Conservation (phyloP, 2,888 invertebrate species). For the Melieria omissa region DNA sequence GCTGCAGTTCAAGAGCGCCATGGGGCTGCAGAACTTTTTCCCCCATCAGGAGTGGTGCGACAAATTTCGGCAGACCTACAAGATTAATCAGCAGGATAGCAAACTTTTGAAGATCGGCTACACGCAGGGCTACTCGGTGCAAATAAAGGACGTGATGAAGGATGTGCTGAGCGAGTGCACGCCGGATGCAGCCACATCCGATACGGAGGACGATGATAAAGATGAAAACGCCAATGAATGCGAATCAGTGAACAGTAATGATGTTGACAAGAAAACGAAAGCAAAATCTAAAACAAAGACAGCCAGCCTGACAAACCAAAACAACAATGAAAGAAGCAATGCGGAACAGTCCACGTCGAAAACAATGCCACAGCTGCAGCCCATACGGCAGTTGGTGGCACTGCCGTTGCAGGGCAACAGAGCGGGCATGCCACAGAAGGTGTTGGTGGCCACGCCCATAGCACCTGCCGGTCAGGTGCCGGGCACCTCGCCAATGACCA, state of each 20-base stretch:
- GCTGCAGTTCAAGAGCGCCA: slow-evolving; percentile 60
- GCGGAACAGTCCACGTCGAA: not conserved
- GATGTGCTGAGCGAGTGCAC: slow-evolving; percentile 55
- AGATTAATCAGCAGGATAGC: slow-evolving; percentile 57
- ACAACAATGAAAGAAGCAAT: not conserved
- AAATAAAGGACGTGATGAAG: slow-evolving; percentile 61
- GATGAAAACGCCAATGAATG: slow-evolving; percentile 10
- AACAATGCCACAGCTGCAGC: slow-evolving; percentile 29
- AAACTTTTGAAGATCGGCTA: slow-evolving; percentile 58
- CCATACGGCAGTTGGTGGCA: slow-evolving; percentile 46
- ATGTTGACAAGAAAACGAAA: not conserved
- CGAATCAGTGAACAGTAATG: not conserved
- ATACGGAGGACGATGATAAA: slow-evolving; percentile 37
- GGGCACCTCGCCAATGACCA: slow-evolving; percentile 55
- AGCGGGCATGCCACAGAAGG: slow-evolving; percentile 54
- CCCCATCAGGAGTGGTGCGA: slow-evolving; percentile 63
- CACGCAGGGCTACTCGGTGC: slow-evolving; percentile 60
- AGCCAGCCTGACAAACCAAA: not conserved
- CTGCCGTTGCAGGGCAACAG: slow-evolving; percentile 40
- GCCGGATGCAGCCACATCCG: slow-evolving; percentile 41
- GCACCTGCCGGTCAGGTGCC: slow-evolving; percentile 46
- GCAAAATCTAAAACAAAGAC: slow-evolving; percentile 1
- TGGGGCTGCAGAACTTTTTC: slow-evolving; percentile 60
- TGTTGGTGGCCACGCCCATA: slow-evolving; percentile 59
- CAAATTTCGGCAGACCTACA: slow-evolving; percentile 59